Conservation (phyloP, 2,113 vertebrate species). For the Ardeotis arabs region DNA sequence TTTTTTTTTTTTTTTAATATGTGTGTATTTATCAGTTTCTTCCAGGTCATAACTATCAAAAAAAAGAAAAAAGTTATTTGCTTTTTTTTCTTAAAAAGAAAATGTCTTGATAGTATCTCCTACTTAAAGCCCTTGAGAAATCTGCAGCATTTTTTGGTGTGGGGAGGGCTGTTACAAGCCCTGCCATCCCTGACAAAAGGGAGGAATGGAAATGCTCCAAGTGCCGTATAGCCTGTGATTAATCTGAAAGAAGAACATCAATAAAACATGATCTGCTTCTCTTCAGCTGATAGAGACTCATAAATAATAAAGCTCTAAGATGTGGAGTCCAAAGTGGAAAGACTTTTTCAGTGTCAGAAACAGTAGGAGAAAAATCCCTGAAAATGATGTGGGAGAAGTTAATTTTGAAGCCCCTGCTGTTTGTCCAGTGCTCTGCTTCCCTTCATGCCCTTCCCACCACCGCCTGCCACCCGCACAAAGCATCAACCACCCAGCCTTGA, state of each 20-base stretch:
- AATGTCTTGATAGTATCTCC: not conserved
- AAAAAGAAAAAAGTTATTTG: not conserved
- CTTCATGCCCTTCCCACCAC: not conserved
- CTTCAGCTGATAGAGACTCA: not conserved
- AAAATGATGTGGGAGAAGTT: not conserved
- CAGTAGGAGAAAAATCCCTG: not conserved
- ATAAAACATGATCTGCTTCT: constrained; percentile 28
- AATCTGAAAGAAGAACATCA: not conserved
- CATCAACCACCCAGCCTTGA: not conserved
- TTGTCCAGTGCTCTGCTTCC: not conserved
- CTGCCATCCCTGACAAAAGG: not conserved
- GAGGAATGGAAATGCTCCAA: not conserved
- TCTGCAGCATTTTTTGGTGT: not conserved
- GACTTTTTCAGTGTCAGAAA: not conserved
- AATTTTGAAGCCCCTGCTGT: not conserved
- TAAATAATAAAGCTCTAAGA: constrained; percentile 27
- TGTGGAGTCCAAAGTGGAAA: not conserved
- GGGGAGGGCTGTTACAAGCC: not conserved
- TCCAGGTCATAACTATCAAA: not conserved
- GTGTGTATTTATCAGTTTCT: not conserved
- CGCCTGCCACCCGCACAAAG: not conserved
- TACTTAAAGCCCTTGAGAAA: not conserved
- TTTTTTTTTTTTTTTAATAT: not conserved
- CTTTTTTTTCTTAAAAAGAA: not conserved
- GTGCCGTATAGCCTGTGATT: not conserved